Conservation (phyloP, 2,797 vertebrate genomes). For the Denticeps clupeoides region DNA sequence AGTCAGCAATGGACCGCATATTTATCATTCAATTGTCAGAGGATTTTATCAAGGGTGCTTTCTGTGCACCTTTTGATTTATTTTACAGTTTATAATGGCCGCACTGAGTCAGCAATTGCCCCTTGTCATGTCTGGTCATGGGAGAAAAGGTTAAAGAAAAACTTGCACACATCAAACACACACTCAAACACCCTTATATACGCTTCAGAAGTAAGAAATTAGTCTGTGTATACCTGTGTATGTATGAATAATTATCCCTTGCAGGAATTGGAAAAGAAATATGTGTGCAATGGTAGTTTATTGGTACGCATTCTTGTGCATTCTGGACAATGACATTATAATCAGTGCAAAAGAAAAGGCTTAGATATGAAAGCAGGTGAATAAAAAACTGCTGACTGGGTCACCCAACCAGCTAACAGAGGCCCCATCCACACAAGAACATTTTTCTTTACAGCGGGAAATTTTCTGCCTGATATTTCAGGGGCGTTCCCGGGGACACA, state of each 20-base stretch:
- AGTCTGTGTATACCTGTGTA: not conserved
- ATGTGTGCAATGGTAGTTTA: no score
- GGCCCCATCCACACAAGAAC: no score
- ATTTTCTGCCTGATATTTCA: no score
- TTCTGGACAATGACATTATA: not conserved
- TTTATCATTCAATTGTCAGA: slow-evolving; percentile 67
- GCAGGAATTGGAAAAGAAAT: no score
- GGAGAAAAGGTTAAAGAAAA: slow-evolving; percentile 9
- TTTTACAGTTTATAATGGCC: slow-evolving; percentile 59
- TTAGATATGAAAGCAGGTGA: no score
- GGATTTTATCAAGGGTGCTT: slow-evolving; percentile 58
- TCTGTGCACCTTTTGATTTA: slow-evolving; percentile 56
- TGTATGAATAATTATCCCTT: no score
- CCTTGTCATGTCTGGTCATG: slow-evolving; percentile 18
- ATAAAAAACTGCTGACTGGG: no score
- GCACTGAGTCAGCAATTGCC: slow-evolving; percentile 44
- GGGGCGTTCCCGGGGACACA: no score
- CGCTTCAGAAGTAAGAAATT: not conserved
- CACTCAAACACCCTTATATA: not conserved
- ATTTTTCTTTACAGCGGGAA: no score
- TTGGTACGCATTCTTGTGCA: no score
- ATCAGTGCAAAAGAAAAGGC: not conserved
- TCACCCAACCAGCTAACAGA: no score
- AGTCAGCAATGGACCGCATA: slow-evolving; percentile 41
- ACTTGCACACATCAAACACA: slow-evolving; percentile 3